Percentiles rank a stretch among this genome's conserved stretches.
Conservation (phyloP, 2,113 vertebrate genomes). For the Indri indri region DNA sequence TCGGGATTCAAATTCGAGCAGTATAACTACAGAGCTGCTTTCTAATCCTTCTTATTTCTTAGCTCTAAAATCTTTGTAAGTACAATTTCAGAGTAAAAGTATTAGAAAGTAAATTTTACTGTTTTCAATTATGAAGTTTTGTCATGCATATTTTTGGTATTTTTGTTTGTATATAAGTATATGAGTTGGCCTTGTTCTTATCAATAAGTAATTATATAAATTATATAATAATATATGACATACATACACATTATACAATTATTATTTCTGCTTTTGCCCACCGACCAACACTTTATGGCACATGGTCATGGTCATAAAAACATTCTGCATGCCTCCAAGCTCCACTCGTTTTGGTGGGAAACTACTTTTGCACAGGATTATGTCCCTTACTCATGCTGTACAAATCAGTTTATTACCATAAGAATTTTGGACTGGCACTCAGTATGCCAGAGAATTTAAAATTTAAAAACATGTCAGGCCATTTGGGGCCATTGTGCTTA, state of each 20-base stretch:
- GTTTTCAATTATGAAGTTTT: background rate
- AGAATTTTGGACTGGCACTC: background rate
- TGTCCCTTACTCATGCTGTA: background rate
- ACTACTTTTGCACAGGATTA: background rate
- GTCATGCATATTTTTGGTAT: background rate
- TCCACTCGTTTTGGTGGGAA: background rate
- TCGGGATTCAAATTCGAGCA: background rate
- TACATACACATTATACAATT: background rate
- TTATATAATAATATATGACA: background rate
- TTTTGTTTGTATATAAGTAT: background rate
- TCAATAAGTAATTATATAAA: background rate
- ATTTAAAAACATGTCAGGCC: background rate
- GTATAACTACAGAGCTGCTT: background rate
- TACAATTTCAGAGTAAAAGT: background rate
- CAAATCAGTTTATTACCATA: background rate
- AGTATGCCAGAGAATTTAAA: background rate
- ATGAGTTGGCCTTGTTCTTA: background rate
- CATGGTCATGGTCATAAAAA: background rate
- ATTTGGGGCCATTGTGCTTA: background rate
- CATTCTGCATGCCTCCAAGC: background rate
- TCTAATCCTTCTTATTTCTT: background rate
- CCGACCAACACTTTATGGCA: background rate
- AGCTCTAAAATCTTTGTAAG: background rate
- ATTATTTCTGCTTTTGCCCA: background rate
- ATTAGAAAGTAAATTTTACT: background rate